Evolutionary conservation across 2,113 vertebrate species (phyloP).

Genomic region (Melanostigma gelatinosum): DNA sequence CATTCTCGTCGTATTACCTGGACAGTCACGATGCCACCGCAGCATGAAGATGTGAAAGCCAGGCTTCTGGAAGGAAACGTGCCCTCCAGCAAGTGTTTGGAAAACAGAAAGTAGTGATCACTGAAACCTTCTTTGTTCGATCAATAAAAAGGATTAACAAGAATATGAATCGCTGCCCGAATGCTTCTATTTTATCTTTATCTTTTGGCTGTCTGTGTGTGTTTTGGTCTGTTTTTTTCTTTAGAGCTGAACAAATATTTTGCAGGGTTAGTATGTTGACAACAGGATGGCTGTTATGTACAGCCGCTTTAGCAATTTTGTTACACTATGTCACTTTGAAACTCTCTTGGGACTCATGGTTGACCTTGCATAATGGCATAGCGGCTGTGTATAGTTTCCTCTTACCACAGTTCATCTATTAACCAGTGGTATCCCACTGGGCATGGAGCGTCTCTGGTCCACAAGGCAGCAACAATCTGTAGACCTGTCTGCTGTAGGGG

Average conservation of each 20-base stretch:
- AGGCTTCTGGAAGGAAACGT: constrained; percentile 30
- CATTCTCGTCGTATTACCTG: constrained; percentile 67
- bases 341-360: constrained; percentile 8
- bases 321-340: constrained; percentile 11
- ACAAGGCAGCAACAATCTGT: constrained; percentile 46
- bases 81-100: constrained; percentile 14
- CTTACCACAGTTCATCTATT: constrained; percentile 33
- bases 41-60: constrained; percentile 63
- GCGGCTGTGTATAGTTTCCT: constrained; percentile 19
- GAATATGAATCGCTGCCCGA: background rate
- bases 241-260: constrained; percentile 1
- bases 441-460: constrained; percentile 37
- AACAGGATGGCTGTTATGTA: background rate
- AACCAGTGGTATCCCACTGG: constrained; percentile 33
- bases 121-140: constrained; percentile 9
- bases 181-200: background rate
- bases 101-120: constrained; percentile 7
- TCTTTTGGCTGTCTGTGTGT: background rate
- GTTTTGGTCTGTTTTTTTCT: background rate
- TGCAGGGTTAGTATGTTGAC: background rate
- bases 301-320: background rate
- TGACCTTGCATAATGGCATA: constrained; percentile 18
- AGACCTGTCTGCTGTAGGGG: constrained; percentile 49
- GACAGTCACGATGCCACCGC: constrained; percentile 42
- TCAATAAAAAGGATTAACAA: background rate